Base-by-base conservation (phyloP, 2,888 invertebrate genomes). In the Meteorus colon region DNA sequence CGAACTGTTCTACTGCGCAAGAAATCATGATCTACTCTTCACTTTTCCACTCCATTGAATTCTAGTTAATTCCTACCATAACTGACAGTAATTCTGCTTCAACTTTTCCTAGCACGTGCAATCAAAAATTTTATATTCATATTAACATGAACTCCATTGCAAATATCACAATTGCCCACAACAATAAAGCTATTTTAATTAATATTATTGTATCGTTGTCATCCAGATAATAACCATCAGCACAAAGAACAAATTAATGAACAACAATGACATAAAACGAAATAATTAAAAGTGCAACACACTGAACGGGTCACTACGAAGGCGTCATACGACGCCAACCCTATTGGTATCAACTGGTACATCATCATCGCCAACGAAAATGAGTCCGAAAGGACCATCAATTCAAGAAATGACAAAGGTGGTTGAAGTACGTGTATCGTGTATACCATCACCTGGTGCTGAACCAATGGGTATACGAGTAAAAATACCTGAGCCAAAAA, bases 391-490 rank as follows among this genome's bases (percentile, higher is more conserved):
- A 74, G 88, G 86, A 19, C 87, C 86, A 24, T 60, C 62, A 14
- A 80, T 81, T 55, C 87, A 86, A 79, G 87, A 87, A 34, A 78
- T 80, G 45, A 82, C 81, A 27, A 89, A 88, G 79, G 85, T 86
- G 82, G 55, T 55, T 55, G 89, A 89, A 81, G 89, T 89, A 69
- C 80, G 87, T 75, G 88, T 89, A 31, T 87, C 85, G n/a, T 89
- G 87, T 79, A 84, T 87, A 4, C 55, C 87, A 0, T 72, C 80
- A 4, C 88, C 88, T 0, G 89, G 89, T 2, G 87, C 83, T 14
- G 85, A 87, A 51, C 89, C 89, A 0, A 88, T 86, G 65, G 86
- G 85, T 16, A 82, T 89, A 51, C 83, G 88, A 4, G 88, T 89
- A 0, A 85, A 83, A 66, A 89, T 89, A 55, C 87, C 88, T 14